Evolutionary conservation across 2,888 invertebrate species (phyloP), one percentile per base, ranked within the genome.

Genomic region (Tortricodes alternella): DNA sequence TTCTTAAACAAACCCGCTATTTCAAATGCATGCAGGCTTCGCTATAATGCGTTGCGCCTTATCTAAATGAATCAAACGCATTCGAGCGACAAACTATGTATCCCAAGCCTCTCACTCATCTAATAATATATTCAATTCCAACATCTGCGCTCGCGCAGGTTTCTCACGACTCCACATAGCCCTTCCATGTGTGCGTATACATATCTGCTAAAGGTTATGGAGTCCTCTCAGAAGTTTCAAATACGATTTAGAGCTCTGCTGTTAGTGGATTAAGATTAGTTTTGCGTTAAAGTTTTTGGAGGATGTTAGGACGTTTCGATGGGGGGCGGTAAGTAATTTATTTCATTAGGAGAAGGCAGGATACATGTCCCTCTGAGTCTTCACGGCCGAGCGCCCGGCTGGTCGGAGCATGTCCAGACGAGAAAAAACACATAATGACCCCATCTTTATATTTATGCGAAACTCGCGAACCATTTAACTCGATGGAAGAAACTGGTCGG

Each of bases 261-360:
- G 13, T 73, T 64, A 37, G 2, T 1, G 0, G 0, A 0, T 2
- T 58, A 67, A 46, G 56, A 70, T 68, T 29, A 0, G 5, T 58
- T 64, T 66, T 79, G 0, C 3, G n/a, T 11, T 58, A 39, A 1
- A 0, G 2, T 15, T 1, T 32, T 0, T 2, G 0, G 6, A 1
- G 62, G 61, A 21, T 27, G 59, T 71, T 53, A 50, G 7, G 50
- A 66, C 53, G 77, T 83, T 61, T 58, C 43, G 3, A 15, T 53
- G 66, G 58, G 39, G 53, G 44, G 37, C 49, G 46, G 56, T 55
- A 58, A 52, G 75, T 88, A 88, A 89, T 88, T 88, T 89, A 89
- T 85, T 89, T 88, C 84, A 86, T 89, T 87, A 86, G 85, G 88
- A 88, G 83, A 84, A 84, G 85, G 84, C 87, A 88, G 88, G 87